Conservation (phyloP, 2,888 invertebrate species). For the Crioceris asparagi region DNA sequence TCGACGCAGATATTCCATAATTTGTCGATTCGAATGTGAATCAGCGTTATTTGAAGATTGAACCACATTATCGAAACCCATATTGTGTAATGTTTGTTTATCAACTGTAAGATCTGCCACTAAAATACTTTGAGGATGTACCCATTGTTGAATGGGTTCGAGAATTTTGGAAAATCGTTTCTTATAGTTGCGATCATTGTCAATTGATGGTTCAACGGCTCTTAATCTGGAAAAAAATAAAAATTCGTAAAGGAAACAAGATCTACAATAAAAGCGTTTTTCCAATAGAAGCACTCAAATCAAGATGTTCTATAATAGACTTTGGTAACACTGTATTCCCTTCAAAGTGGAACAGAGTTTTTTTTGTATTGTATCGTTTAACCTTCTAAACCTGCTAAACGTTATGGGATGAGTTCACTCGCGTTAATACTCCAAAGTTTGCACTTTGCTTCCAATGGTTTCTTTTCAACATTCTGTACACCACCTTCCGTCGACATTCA, state of each 20-base stretch:
- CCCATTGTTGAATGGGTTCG: slow-evolving; percentile 69
- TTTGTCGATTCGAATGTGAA: slow-evolving; percentile 38
- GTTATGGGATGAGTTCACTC: no score
- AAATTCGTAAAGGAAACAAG: not conserved
- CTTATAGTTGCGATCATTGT: slow-evolving; percentile 68
- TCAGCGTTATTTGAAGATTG: slow-evolving; percentile 42
- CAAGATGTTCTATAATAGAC: no score
- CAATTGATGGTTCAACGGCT: slow-evolving; percentile 72
- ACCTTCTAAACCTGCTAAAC: no score
- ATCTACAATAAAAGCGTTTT: not conserved
- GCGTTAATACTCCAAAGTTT: no score
- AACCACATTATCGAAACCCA: slow-evolving; percentile 70
- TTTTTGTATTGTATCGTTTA: no score
- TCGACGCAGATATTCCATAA: slow-evolving; percentile 79
- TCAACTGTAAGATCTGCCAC: slow-evolving; percentile 78
- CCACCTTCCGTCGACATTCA: no score
- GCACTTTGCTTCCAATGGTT: no score
- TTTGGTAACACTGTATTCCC: no score
- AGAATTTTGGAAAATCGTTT: slow-evolving; percentile 71
- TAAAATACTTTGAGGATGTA: slow-evolving; percentile 64
- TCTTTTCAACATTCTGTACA: no score
- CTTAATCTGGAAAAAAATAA: slow-evolving; percentile 45
- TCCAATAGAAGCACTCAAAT: no score
- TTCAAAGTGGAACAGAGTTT: no score
- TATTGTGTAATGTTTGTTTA: slow-evolving; percentile 60